Conservation (phyloP, 92 coral and sea anemone genomes). For the Anthopleura xanthogrammica region DNA sequence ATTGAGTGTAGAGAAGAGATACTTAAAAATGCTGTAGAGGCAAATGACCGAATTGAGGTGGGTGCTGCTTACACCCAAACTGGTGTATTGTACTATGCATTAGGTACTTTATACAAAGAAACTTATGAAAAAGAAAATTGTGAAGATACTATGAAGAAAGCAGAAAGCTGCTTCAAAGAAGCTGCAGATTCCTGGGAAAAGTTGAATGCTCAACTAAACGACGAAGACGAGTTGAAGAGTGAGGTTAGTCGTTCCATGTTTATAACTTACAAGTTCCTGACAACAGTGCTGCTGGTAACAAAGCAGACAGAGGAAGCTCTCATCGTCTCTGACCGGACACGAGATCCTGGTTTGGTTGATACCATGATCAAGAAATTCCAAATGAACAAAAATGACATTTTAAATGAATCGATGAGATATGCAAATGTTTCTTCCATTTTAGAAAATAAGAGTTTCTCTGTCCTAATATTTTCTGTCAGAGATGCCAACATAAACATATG, state of each 20-base stretch:
- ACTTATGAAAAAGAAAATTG: background rate
- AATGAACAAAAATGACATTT: background rate
- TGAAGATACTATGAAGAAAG: background rate
- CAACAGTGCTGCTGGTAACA: background rate
- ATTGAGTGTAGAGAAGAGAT: background rate
- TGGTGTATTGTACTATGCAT: background rate
- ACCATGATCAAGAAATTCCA: background rate
- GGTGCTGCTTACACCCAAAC: background rate
- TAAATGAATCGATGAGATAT: too few species aligned
- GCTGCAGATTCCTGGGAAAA: background rate
- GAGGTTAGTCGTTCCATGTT: background rate
- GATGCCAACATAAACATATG: too few species aligned
- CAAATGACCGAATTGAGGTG: background rate
- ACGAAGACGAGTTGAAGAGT: background rate
- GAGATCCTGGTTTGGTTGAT: background rate
- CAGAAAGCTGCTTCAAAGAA: background rate
- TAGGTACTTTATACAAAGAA: background rate
- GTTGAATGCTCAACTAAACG: background rate
- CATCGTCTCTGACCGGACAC: background rate
- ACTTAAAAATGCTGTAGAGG: background rate
- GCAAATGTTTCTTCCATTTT: too few species aligned
- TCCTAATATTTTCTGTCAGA: too few species aligned
- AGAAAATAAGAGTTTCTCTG: too few species aligned
- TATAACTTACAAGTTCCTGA: background rate
- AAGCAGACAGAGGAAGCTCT: conserved; percentile 1